Conservation (phyloP, 2,113 vertebrate species). For the Bothrops jararaca region DNA sequence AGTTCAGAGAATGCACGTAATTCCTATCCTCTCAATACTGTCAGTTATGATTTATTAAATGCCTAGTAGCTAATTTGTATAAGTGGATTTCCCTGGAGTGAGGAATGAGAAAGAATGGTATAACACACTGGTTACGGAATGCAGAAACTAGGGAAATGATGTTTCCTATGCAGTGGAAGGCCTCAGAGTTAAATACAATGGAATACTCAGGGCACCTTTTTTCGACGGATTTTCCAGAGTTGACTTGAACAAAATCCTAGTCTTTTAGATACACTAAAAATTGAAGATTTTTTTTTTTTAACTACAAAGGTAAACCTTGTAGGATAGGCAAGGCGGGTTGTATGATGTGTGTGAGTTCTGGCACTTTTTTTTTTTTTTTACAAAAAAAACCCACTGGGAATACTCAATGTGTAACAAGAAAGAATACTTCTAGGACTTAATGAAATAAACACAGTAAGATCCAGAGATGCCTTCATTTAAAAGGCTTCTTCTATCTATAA, state of each 20-base stretch:
- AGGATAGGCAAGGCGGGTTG: too few relatives aligned
- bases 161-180: neutral
- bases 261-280: too few relatives aligned
- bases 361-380: too few relatives aligned
- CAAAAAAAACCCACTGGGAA: too few relatives aligned
- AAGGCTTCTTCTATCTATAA: neutral
- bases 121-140: neutral
- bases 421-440: neutral
- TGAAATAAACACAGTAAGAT: neutral
- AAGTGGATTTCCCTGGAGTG: neutral
- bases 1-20: neutral
- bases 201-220: neutral
- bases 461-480: neutral
- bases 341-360: too few relatives aligned
- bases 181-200: neutral
- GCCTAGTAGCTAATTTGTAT: neutral
- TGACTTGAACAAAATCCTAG: too few relatives aligned
- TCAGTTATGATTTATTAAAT: neutral
- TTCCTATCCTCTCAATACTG: neutral
- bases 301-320: too few relatives aligned
- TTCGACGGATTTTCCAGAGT: too few relatives aligned
- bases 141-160: neutral
- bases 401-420: neutral
- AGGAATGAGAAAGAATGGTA: neutral
- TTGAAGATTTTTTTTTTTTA: too few relatives aligned